Base-by-base conservation (phyloP, 2,888 invertebrate species). In the Anoplius nigerrimus region DNA sequence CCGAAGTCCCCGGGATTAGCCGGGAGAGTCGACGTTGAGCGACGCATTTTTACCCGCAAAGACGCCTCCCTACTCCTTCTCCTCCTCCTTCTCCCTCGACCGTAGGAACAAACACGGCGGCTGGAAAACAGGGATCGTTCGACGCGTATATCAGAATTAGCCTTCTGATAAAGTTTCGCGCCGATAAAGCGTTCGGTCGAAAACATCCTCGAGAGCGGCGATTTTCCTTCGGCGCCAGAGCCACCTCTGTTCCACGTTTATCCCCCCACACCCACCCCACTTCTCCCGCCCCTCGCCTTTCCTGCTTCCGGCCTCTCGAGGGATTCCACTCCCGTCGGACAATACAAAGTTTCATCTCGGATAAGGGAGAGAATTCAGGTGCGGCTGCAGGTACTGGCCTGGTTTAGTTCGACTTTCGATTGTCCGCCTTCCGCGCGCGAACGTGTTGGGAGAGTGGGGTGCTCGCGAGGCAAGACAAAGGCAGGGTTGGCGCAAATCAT, bases 351-450 rank as follows among this genome's bases (percentile, higher is more conserved):
- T 76, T 65, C 71, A 63, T 62, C 54, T 16, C n/a, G 48, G 34
- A 34, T 34, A 34, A 48, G 48, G 48, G n/a, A 6, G 63, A 69
- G 57, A 76, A 74, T 76, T 74, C 68, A 69, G 76, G 56, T 56
- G 59, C 48, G 48, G 48, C 48, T 4, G 48, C 48, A 48, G 48
- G 34, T 53, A 64, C 24, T 76, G 76, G 67, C 76, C 72, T 66
- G 74, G 69, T 76, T 76, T 68, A 74, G 69, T 61, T 64, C 68
- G 71, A 76, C 74, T 71, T 71, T 76, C 71, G 76, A 76, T 76
- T 74, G 66, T 76, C 61, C 69, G 58, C 71, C 63, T 71, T 71
- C 62, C 64, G n/a, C n/a, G n/a, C 73, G 74, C 11, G 34, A 34
- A 34, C 4, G 34, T 34, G 34, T 11, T 34, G 34, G 34, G 11